phyloP scores from a whole-genome alignment of 2,888 invertebrate genomes.

The Conops quadrifasciatus region DNA sequence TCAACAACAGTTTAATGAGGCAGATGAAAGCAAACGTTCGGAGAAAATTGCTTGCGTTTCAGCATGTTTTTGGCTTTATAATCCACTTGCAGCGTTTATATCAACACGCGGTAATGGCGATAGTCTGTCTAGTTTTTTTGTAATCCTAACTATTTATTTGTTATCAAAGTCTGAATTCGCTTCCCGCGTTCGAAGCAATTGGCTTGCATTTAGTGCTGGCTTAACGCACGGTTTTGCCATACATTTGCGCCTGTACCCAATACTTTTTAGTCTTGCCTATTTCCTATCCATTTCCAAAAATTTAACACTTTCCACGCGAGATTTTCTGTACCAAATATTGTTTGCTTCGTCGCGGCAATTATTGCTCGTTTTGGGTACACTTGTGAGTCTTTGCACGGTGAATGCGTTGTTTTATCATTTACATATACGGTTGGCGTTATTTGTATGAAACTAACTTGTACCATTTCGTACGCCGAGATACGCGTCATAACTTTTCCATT shows the following conservation, averaged over 20 bases:
- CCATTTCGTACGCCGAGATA: constrained; percentile 87
- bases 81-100: constrained; percentile 90
- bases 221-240: constrained; percentile 84
- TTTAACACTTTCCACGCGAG: constrained; percentile 45
- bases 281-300: constrained; percentile 69
- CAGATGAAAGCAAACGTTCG: constrained; percentile 50
- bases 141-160: constrained; percentile 77
- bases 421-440: constrained; percentile 89
- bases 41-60: constrained; percentile 63
- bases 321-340: constrained; percentile 56
- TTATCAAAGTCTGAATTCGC: constrained; percentile 63
- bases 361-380: constrained; percentile 71
- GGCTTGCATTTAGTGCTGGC: constrained; percentile 70
- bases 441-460: constrained; percentile 92
- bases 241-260: constrained; percentile 92
- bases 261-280: constrained; percentile 81
- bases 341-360: constrained; percentile 75
- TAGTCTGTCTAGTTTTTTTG: constrained; percentile 85
- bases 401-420: constrained; percentile 74
- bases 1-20: constrained; percentile 41
- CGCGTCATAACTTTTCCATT: constrained; percentile 94
- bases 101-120: constrained; percentile 97
- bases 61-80: constrained; percentile 87
- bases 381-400: constrained; percentile 69
- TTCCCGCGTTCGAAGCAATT: constrained; percentile 35